phyloP scores from a whole-genome alignment of 2,113 vertebrate genomes.

The Eurystomus gularis region DNA sequence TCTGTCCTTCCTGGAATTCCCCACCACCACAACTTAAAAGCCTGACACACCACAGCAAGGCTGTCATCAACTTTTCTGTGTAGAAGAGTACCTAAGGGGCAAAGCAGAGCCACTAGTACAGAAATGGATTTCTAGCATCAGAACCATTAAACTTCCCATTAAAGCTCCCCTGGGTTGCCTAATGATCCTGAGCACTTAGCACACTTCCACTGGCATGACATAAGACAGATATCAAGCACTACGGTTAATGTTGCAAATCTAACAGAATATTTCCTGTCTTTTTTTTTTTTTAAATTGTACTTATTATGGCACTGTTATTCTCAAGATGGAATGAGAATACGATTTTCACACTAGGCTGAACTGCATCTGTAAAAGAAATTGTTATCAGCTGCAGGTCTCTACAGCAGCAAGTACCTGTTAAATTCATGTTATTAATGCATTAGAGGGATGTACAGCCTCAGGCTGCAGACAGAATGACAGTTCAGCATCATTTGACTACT shows the following conservation, averaged over 20 bases:
- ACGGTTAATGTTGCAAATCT: constrained; percentile 38
- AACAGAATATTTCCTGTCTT: constrained; percentile 2
- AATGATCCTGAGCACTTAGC: constrained; percentile 5
- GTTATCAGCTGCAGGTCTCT: background rate
- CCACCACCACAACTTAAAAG: background rate
- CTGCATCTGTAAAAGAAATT: background rate
- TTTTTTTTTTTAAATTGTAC: background rate
- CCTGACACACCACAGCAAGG: background rate
- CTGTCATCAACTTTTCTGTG: background rate
- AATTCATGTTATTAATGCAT: background rate
- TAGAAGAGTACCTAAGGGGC: background rate
- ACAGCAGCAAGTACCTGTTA: background rate
- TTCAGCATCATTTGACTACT: background rate
- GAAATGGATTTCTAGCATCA: constrained; percentile 6
- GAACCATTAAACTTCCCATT: constrained; percentile 4
- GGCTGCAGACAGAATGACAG: background rate
- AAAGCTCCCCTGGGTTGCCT: background rate
- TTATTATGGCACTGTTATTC: background rate
- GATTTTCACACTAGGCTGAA: constrained; percentile 9
- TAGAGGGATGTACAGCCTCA: background rate
- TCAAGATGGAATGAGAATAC: background rate
- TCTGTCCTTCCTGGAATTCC: background rate
- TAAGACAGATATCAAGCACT: background rate
- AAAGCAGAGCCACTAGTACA: constrained; percentile 10
- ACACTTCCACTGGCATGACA: background rate